These are phyloP conservation scores for Antennarius maculatus DNA, from an alignment of 2,797 vertebrate genomes.

Conservation along the genomic window DNA sequence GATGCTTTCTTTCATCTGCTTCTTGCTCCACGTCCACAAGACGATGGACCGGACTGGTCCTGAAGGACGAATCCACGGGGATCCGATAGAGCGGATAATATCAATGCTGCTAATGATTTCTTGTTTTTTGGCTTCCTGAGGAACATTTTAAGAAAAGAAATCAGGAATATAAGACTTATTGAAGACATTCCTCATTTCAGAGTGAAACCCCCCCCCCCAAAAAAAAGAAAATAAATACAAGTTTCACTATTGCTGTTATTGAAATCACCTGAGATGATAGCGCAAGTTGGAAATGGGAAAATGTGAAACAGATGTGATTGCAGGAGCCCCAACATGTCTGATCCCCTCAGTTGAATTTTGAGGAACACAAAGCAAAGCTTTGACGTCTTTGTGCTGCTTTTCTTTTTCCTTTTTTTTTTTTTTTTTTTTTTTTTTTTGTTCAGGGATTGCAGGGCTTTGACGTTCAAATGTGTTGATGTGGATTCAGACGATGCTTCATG, in stretches of 20 bases:
- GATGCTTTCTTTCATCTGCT: slow-evolving; percentile 64
- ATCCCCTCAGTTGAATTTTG: too few species aligned
- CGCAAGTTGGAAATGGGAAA: too few species aligned
- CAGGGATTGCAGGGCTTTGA: slow-evolving; percentile 13
- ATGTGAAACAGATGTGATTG: too few species aligned
- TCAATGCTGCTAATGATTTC: slow-evolving; percentile 33
- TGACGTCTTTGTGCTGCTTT: not conserved
- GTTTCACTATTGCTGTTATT: too few species aligned
- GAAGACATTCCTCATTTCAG: too few species aligned
- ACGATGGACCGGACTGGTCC: slow-evolving; percentile 27
- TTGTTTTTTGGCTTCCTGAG: not conserved
- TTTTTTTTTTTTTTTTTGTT: not conserved
- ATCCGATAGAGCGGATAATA: slow-evolving; percentile 30
- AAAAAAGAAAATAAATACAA: not conserved
- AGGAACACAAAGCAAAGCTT: not conserved
- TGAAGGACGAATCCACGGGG: not conserved
- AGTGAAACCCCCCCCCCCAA: too few species aligned
- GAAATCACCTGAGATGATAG: too few species aligned
- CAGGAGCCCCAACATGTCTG: too few species aligned
- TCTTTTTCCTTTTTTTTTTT: not conserved
- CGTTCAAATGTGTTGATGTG: slow-evolving; percentile 34
- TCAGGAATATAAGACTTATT: too few species aligned
- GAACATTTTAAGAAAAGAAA: not conserved
- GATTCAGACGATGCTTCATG: slow-evolving; percentile 3
- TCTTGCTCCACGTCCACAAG: not conserved